Evolutionary conservation across 2,888 invertebrate species (phyloP), one percentile per base, ranked within the genome.

Genomic region (Clusia tigrina): DNA sequence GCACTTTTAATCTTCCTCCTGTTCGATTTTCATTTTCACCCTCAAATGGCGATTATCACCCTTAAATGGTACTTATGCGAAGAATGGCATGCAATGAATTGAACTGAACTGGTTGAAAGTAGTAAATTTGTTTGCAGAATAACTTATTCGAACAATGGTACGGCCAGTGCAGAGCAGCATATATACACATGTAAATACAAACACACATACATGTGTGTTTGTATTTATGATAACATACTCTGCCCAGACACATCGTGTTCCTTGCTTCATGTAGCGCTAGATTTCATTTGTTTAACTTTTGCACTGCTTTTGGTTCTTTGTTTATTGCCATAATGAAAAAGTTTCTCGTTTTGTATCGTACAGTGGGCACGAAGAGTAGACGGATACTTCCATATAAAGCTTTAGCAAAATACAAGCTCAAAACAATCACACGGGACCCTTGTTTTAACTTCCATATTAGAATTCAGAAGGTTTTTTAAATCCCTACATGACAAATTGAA

Each of bases 41-140:
- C 80, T 80, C 76, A 73, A 76, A 79, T 73, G 73, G 73, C 79
- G 79, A 81, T 81, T 81, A 81, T 81, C 81, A 81, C 82, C 81
- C 82, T 81, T 80, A 81, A 81, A 81, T 80, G 81, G 81, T 80
- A 79, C 80, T 81, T 81, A 76, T 71, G 76, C 76, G 74, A 72
- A 73, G 76, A 74, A 77, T 72, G 71, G 64, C 69, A 66, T 70
- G 72, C 76, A 74, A 76, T 67, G 64, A 64, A 67, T 67, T 67
- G 60, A 71, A 68, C 67, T 63, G 63, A 18, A 32, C 52, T 54
- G 55, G n/a, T 53, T 26, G 25, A 15, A 25, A 26, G 17, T 53
- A 24, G 53, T 24, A 25, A n/a, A 10, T 15, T 53, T 6, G 53
- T 25, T 24, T 26, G 53, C 53, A 2, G 26, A n/a, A 53, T 17